Evolutionary conservation across 2,888 invertebrate genomes (phyloP).

Genomic region (Drosophila percnosoma): DNA sequence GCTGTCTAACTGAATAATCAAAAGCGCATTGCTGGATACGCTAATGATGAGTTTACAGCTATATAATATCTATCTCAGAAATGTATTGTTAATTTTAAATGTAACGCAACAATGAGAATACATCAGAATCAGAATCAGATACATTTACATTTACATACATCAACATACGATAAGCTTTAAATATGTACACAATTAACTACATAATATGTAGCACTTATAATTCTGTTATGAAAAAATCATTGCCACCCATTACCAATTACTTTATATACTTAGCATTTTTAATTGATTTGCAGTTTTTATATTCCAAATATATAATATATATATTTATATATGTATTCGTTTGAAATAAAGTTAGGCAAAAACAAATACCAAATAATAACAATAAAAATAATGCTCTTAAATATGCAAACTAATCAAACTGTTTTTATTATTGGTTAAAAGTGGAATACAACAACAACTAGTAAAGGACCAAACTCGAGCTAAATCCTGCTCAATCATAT

Average conservation of each 20-base stretch:
- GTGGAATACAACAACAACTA: neutral
- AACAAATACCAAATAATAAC: slow-evolving; percentile 34
- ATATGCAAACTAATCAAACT: slow-evolving; percentile 30
- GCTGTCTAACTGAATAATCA: slow-evolving; percentile 13
- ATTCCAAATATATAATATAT: slow-evolving; percentile 32
- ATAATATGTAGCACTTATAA: slow-evolving; percentile 13
- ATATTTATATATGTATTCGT: slow-evolving; percentile 46
- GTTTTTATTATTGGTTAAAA: neutral
- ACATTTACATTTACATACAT: slow-evolving; percentile 21
- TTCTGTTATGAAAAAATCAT: slow-evolving; percentile 25
- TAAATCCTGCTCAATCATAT: neutral
- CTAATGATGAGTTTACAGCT: slow-evolving; percentile 4
- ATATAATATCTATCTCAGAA: slow-evolving; percentile 9
- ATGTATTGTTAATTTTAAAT: slow-evolving; percentile 12
- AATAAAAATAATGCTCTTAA: slow-evolving; percentile 55
- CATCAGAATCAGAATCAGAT: slow-evolving; percentile 21
- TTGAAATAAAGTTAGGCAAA: slow-evolving; percentile 31
- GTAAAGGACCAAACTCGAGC: neutral
- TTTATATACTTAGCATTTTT: slow-evolving; percentile 34
- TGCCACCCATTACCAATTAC: slow-evolving; percentile 37
- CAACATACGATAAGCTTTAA: slow-evolving; percentile 50
- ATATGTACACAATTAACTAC: slow-evolving; percentile 28
- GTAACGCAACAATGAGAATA: slow-evolving; percentile 9
- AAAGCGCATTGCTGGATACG: slow-evolving; percentile 11
- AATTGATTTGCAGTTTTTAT: slow-evolving; percentile 52